These are phyloP conservation scores for Xiphydria camelus DNA, from an alignment of 2,888 invertebrate species.

Conservation along the genomic window DNA sequence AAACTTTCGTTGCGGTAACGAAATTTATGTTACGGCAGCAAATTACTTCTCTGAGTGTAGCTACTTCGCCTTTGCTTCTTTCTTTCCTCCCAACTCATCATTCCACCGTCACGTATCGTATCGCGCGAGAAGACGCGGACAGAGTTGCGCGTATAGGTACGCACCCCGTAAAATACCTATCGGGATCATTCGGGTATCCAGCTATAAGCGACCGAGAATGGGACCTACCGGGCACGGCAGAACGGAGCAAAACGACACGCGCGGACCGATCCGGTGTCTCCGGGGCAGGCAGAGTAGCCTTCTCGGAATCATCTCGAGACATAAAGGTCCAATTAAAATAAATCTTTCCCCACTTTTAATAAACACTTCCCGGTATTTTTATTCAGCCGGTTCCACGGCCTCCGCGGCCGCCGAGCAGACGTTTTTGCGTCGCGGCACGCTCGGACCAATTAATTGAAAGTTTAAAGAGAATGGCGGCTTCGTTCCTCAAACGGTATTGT, in stretches of 20 bases:
- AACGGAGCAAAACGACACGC: background rate
- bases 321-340: slow-evolving; percentile 17
- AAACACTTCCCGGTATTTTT: slow-evolving; percentile 15
- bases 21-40: too few species aligned
- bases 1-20: too few species aligned
- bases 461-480: slow-evolving; percentile 13
- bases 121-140: too few species aligned
- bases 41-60: too few species aligned
- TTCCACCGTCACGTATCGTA: too few species aligned
- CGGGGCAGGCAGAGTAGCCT: background rate
- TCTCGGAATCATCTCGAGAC: slow-evolving; percentile 5
- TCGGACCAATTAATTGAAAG: slow-evolving; percentile 13
- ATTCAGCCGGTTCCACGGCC: slow-evolving; percentile 3
- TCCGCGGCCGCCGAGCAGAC: background rate
- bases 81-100: too few species aligned
- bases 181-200: background rate
- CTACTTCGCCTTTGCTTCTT: too few species aligned
- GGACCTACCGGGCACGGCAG: background rate
- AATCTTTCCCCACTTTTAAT: slow-evolving; percentile 19
- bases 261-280: background rate
- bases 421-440: slow-evolving; percentile 5
- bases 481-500: slow-evolving; percentile 7
- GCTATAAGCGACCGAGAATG: background rate
- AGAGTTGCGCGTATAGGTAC: too few species aligned
- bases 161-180: background rate